Evolutionary conservation across 53 echinoderm and acorn worm species (phyloP).

Genomic region (Luidia sarsii): DNA sequence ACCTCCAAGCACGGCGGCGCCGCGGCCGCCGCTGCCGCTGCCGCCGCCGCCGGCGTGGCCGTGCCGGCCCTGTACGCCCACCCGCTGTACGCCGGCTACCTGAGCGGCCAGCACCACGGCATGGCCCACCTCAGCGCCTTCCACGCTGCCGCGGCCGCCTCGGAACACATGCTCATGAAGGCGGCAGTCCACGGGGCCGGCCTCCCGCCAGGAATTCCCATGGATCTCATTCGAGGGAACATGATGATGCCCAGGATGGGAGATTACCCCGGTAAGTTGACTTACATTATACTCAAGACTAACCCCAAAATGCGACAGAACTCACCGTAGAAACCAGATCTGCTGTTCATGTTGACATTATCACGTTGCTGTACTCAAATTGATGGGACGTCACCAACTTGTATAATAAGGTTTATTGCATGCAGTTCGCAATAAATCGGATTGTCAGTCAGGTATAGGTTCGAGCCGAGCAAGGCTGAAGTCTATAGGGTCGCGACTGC

Average conservation of each 20-base stretch:
- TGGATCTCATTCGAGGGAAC: slow-evolving; percentile 90
- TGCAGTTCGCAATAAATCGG: too few relatives aligned
- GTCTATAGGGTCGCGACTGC: too few relatives aligned
- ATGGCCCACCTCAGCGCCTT: slow-evolving; percentile 82
- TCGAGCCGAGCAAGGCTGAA: too few relatives aligned
- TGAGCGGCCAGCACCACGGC: slow-evolving; percentile 84
- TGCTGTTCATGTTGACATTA: too few relatives aligned
- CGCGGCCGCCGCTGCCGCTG: too few relatives aligned
- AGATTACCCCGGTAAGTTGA: slow-evolving; percentile 80
- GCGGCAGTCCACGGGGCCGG: slow-evolving; percentile 68
- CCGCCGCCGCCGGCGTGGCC: slow-evolving; percentile 56
- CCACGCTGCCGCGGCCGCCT: slow-evolving; percentile 83
- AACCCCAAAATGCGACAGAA: too few relatives aligned
- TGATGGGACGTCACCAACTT: too few relatives aligned
- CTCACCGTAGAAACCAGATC: too few relatives aligned
- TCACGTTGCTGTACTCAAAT: too few relatives aligned
- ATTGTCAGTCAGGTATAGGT: too few relatives aligned
- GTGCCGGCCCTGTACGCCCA: slow-evolving; percentile 97
- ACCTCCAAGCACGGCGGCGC: slow-evolving; percentile 33
- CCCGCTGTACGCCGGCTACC: slow-evolving; percentile 83
- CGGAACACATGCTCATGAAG: slow-evolving; percentile 69
- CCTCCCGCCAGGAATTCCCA: slow-evolving; percentile 65
- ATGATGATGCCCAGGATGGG: slow-evolving; percentile 94
- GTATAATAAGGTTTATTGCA: too few relatives aligned
- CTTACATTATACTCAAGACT: background rate